phyloP scores from a whole-genome alignment of 2,113 vertebrate genomes.

The Forbesichthys agassizii region DNA sequence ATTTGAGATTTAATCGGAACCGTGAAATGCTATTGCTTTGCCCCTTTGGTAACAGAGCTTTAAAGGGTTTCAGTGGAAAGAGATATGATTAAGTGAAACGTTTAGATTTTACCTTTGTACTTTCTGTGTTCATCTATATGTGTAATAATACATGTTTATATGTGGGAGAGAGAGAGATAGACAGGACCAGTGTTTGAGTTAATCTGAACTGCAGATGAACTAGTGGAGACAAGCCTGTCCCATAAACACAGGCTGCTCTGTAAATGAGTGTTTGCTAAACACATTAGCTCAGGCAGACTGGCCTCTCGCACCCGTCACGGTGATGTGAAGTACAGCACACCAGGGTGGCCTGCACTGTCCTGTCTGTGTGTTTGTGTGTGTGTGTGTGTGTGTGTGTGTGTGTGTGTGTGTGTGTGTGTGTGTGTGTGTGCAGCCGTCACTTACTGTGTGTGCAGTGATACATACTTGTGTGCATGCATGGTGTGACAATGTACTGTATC shows the following conservation, averaged over 20 bases:
- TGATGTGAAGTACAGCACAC: constrained; percentile 59
- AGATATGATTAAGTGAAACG: constrained; percentile 7
- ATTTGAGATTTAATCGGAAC: constrained; percentile 49
- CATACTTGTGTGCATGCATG: neutral
- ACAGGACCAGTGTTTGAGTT: constrained; percentile 39
- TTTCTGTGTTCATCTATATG: neutral
- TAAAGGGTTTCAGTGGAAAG: constrained; percentile 43
- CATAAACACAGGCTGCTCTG: constrained; percentile 71
- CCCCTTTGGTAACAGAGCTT: constrained; percentile 32
- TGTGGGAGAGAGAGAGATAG: constrained; percentile 9
- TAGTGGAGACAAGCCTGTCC: constrained; percentile 51
- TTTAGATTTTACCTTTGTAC: constrained; percentile 15
- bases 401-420: constrained; percentile 1
- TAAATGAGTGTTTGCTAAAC: constrained; percentile 78
- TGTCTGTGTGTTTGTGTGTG: constrained; percentile 39
- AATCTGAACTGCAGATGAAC: constrained; percentile 70
- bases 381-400: constrained; percentile 10
- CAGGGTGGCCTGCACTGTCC: constrained; percentile 50
- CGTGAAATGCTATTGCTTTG: constrained; percentile 51
- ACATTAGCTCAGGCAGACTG: constrained; percentile 68
- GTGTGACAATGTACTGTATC: neutral
- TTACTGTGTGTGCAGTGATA: neutral
- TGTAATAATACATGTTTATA: constrained; percentile 15
- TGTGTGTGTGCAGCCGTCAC: constrained; percentile 6
- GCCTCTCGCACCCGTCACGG: constrained; percentile 52